Percentiles rank a stretch among this genome's conserved stretches.
phyloP scores from a whole-genome alignment of 2,797 vertebrate species.

The Siniperca undulata region DNA sequence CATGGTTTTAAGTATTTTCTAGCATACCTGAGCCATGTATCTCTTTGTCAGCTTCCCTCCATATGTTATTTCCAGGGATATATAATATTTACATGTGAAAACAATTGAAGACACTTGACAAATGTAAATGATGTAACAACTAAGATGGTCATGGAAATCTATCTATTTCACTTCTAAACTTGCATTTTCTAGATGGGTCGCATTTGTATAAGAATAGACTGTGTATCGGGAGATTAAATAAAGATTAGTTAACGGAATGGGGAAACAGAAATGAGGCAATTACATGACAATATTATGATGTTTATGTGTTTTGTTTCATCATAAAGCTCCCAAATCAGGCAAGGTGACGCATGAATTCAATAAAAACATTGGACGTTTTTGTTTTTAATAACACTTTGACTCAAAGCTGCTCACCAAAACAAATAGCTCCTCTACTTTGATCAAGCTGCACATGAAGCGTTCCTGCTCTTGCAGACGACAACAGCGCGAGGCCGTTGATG shows the following conservation, averaged over 20 bases:
- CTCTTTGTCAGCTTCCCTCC: not conserved
- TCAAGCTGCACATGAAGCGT: not conserved
- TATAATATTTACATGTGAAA: not conserved
- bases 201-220: not conserved
- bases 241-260: not conserved
- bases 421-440: slow-evolving; percentile 20
- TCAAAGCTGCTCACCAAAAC: slow-evolving; percentile 5
- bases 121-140: not conserved
- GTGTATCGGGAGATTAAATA: not conserved
- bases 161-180: not conserved
- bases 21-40: not conserved
- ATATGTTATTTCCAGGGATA: not conserved
- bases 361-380: not conserved
- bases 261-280: not conserved
- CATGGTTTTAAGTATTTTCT: not conserved
- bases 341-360: not conserved
- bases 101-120: not conserved
- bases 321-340: not conserved
- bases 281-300: not conserved
- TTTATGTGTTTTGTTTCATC: not conserved
- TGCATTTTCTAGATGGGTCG: not conserved
- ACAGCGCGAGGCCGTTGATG: not conserved
- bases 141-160: not conserved
- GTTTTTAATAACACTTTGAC: not conserved
- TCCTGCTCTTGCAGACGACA: not conserved